Evolutionary conservation across 2,113 vertebrate genomes (phyloP).

Genomic region (Saimiri boliviensis): DNA sequence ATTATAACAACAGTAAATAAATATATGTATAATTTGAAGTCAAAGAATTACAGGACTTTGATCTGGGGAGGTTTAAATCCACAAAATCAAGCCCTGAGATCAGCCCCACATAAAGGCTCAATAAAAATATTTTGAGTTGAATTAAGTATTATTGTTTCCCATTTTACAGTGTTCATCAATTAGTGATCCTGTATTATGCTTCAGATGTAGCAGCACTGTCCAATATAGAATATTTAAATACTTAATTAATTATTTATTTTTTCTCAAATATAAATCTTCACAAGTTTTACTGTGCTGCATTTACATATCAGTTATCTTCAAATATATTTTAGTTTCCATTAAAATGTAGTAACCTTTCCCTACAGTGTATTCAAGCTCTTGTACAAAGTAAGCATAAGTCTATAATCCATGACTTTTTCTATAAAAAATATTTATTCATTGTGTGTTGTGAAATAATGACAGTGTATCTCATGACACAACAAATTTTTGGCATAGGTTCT

Average conservation of each 20-base stretch:
- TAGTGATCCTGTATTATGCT: not conserved
- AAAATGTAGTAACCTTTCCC: not conserved
- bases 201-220: not conserved
- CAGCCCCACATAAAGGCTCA: not conserved
- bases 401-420: not conserved
- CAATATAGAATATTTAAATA: not conserved
- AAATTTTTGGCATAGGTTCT: not conserved
- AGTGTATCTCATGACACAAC: not conserved
- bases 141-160: not conserved
- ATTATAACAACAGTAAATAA: too few species aligned
- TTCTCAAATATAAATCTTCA: not conserved
- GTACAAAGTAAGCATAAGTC: not conserved
- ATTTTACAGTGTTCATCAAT: not conserved
- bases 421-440: not conserved
- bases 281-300: not conserved
- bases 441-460: not conserved
- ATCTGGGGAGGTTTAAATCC: not conserved
- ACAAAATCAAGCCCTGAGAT: not conserved
- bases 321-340: not conserved
- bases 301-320: not conserved
- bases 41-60: not conserved
- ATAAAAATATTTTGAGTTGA: conserved; percentile 18
- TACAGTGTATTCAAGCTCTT: not conserved
- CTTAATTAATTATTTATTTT: not conserved
- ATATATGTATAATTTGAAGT: not conserved